These are phyloP conservation scores for Pachyrhynchus sulphureomaculatus DNA, from an alignment of 1,140 invertebrate species.

Conservation along the genomic window DNA sequence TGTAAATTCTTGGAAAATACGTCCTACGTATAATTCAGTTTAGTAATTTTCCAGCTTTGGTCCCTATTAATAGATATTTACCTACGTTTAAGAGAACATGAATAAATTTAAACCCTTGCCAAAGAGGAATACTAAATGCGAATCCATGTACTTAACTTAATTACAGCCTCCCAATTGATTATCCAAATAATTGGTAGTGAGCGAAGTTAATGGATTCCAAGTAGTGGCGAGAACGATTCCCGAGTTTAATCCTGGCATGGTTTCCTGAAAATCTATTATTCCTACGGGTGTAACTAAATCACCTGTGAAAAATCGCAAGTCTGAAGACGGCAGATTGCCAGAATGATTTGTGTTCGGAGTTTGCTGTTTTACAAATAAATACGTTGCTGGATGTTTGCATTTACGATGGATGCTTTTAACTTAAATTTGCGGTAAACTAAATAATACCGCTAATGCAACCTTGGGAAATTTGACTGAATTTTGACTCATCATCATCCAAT, in stretches of 20 bases:
- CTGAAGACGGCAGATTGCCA: slow-evolving; percentile 36
- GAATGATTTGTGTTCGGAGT: slow-evolving; percentile 37
- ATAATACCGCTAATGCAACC: neutral
- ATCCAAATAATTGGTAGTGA: slow-evolving; percentile 38
- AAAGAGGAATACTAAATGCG: slow-evolving; percentile 14
- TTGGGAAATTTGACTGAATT: too few species aligned
- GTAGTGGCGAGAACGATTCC: slow-evolving; percentile 23
- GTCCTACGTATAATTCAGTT: too few species aligned
- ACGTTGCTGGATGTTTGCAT: slow-evolving; percentile 19
- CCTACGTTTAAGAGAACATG: neutral
- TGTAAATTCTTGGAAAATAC: too few species aligned
- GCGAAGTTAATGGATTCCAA: slow-evolving; percentile 36
- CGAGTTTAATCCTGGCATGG: slow-evolving; percentile 31
- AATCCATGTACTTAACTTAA: slow-evolving; percentile 32
- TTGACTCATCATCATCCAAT: too few species aligned
- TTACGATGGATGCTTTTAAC: slow-evolving; percentile 7
- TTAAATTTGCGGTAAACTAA: neutral
- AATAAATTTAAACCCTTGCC: slow-evolving; percentile 15
- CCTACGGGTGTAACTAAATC: slow-evolving; percentile 40
- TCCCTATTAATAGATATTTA: too few species aligned
- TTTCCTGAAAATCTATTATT: slow-evolving; percentile 41
- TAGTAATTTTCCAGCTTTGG: too few species aligned
- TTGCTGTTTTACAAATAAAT: slow-evolving; percentile 32
- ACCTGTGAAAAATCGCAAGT: slow-evolving; percentile 43
- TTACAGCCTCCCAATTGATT: slow-evolving; percentile 29